A percentile compares a stretch with the other conserved stretches of the same genome.
These are phyloP conservation scores for Andrena marginata DNA, from an alignment of 2,888 invertebrate species.

Conservation along the genomic window DNA sequence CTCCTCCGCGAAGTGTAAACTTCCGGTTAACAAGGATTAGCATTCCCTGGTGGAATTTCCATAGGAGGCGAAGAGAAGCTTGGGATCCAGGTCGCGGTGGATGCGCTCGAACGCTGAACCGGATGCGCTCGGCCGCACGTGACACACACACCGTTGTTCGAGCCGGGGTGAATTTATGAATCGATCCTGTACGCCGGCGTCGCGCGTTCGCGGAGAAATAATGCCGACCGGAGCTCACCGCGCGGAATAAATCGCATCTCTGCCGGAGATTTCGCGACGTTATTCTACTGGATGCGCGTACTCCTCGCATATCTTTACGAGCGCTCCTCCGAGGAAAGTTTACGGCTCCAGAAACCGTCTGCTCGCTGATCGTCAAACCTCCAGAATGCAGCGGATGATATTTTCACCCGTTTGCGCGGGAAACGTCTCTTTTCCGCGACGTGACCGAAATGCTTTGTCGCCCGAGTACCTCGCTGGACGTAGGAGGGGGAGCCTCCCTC, in stretches of 20 bases:
- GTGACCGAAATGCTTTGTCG: slow-evolving; percentile 10
- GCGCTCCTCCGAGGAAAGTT: background rate
- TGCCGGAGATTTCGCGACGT: background rate
- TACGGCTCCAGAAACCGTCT: background rate
- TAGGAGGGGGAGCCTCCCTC: too few relatives aligned
- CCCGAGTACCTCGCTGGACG: background rate
- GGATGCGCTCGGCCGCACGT: slow-evolving; percentile 5
- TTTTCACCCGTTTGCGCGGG: background rate
- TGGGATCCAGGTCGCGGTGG: background rate
- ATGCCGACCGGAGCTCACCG: slow-evolving; percentile 13
- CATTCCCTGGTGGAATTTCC: slow-evolving; percentile 29
- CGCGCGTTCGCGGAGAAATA: background rate
- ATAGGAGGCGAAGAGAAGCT: background rate
- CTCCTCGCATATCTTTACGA: background rate
- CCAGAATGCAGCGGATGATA: background rate
- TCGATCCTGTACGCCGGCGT: background rate
- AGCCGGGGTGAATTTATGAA: slow-evolving; percentile 13
- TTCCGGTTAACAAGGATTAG: slow-evolving; percentile 30
- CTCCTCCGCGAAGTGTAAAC: slow-evolving; percentile 9
- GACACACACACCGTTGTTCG: slow-evolving; percentile 11
- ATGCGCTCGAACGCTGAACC: background rate
- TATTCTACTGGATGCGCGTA: background rate
- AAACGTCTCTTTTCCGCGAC: background rate
- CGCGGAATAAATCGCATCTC: slow-evolving; percentile 7
- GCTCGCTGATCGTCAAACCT: background rate